Evolutionary conservation across 30 jellyfish, hydroid and myxozoan species (phyloP), one percentile per base, ranked within the genome.

Genomic region (Aurelia coerulea): DNA sequence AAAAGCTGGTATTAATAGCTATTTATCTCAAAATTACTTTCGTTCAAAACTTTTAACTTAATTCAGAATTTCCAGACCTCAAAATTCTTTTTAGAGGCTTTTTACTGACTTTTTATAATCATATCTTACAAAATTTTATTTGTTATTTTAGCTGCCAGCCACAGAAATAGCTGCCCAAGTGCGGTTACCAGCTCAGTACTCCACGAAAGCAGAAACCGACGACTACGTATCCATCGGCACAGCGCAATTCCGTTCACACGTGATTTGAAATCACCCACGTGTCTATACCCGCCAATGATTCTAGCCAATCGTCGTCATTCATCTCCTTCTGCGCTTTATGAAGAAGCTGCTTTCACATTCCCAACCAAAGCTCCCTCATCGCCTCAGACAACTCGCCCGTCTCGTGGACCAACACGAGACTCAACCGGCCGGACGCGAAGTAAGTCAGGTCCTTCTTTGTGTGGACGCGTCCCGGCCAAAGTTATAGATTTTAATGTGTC

Each of bases 291-390:
- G 4, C 96, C 96, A 39, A 62, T 87, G 14, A 34, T 73, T 56
- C 66, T 79, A 16, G 81, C 96, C 42, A 78, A 78, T 49, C 81
- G 96, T 3, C 72, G 96, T 6, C 96, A 88, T 80, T 88, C 96
- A 1, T 88, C 96, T 63, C 96, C 96, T 15, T 88, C 96, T 3
- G 91, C 91, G 4, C 62, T 88, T 50, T 63, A 11, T 71, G 96
- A 88, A 59, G 96, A 71, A 53, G 76, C 93, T 1, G 78, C 87
- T 17, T 84, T 84, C 66, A 74, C 71, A 12, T 84, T 84, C 42
- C 93, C 93, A 7, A 33, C 49, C 5, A 66, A 73, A 19, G 54
- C 76, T 2, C 72, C 53, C 39, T 39, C 41, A 59, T 73, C 87
- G 2, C 93, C 82, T 13, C 85, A 79, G 73, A 33, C 35, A 9